Evolutionary conservation across 2,797 vertebrate genomes (phyloP).

Genomic region (Hapalemur alaotrensis): DNA sequence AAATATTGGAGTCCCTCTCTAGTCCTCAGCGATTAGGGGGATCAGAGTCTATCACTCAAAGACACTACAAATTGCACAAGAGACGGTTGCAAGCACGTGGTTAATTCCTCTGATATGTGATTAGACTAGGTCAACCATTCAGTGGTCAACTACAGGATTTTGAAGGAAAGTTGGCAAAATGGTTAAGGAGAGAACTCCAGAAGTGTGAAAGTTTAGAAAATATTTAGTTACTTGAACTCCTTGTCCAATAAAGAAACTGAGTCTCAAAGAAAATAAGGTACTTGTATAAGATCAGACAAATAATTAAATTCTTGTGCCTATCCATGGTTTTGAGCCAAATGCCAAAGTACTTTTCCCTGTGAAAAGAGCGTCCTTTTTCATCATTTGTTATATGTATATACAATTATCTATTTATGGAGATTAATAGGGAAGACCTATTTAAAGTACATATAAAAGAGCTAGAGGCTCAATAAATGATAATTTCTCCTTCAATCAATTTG

Average conservation of each 20-base stretch:
- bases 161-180: neutral
- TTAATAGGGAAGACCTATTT: neutral
- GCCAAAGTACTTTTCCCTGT: neutral
- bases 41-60: neutral
- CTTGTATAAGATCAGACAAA: neutral
- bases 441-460: neutral
- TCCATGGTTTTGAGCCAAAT: neutral
- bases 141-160: neutral
- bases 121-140: neutral
- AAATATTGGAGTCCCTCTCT: neutral
- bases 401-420: neutral
- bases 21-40: neutral
- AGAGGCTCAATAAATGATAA: neutral
- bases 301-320: neutral
- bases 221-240: neutral
- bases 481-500: neutral
- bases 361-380: neutral
- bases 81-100: neutral
- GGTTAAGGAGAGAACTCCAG: neutral
- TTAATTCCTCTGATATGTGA: neutral
- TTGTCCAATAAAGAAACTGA: neutral
- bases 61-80: neutral
- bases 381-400: neutral
- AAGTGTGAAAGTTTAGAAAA: neutral
- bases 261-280: constrained; percentile 17